A percentile compares a stretch with the other conserved stretches of the same genome.
Evolutionary conservation across 1,140 invertebrate genomes (phyloP).

Genomic region (Matsumurasca onukii): DNA sequence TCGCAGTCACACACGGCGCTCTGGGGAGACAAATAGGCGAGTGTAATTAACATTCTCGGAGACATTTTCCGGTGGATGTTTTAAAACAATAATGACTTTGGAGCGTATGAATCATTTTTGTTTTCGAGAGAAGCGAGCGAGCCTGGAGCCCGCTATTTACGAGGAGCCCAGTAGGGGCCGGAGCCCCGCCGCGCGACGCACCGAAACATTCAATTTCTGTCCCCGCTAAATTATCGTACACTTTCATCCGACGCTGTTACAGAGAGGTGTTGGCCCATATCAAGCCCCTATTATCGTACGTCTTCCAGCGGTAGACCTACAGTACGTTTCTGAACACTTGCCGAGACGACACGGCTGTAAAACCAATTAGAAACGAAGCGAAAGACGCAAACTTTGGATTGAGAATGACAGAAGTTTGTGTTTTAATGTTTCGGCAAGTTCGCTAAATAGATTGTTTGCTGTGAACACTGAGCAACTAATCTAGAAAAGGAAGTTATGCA

Average conservation of each 20-base stretch:
- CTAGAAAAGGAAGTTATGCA: too few relatives aligned
- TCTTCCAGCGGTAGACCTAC: neutral
- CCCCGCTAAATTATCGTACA: slow-evolving; percentile 9
- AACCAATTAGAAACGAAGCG: too few relatives aligned
- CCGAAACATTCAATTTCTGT: slow-evolving; percentile 26
- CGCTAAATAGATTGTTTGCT: too few relatives aligned
- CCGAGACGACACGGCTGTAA: too few relatives aligned
- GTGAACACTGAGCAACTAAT: too few relatives aligned
- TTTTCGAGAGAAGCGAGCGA: neutral
- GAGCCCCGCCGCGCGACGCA: neutral
- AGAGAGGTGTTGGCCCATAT: slow-evolving; percentile 12
- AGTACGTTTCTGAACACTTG: too few relatives aligned
- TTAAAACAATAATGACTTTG: slow-evolving; percentile 22
- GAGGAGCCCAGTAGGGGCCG: slow-evolving; percentile 9
- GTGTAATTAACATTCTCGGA: neutral
- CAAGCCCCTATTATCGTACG: neutral
- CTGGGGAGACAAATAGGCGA: neutral
- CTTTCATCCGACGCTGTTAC: neutral
- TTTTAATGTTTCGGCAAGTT: too few relatives aligned
- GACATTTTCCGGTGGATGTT: neutral
- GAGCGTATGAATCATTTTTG: too few relatives aligned
- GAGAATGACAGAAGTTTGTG: too few relatives aligned
- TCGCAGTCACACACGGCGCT: too few relatives aligned
- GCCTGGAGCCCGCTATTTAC: neutral
- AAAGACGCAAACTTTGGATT: too few relatives aligned